phyloP scores from a whole-genome alignment of 2,888 invertebrate genomes.

The Limnephilus rhombicus region DNA sequence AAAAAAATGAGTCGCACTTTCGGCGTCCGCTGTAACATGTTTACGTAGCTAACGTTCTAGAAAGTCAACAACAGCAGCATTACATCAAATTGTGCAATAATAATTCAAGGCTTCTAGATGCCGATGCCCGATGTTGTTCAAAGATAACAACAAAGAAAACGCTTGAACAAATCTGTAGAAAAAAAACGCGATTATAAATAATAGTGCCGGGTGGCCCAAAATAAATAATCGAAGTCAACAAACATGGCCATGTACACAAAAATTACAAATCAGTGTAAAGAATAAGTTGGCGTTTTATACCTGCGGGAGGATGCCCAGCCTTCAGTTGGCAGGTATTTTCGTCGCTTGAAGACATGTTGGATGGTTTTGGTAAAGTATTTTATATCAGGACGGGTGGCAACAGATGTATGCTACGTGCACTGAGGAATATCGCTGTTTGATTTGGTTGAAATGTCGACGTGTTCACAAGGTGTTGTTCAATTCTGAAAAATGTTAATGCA shows the following conservation, averaged over 20 bases:
- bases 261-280: constrained; percentile 26
- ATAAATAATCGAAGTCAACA: constrained; percentile 45
- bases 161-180: not conserved
- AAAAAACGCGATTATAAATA: constrained; percentile 14
- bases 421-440: constrained; percentile 18
- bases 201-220: constrained; percentile 14
- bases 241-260: constrained; percentile 39
- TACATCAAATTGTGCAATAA: not conserved
- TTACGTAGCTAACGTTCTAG: not conserved
- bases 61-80: not conserved
- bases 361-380: constrained; percentile 33
- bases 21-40: not conserved
- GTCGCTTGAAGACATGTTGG: constrained; percentile 78
- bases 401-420: constrained; percentile 50
- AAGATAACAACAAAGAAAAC: not conserved
- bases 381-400: not conserved
- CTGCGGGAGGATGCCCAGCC: constrained; percentile 94
- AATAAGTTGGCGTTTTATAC: constrained; percentile 74
- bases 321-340: constrained; percentile 83
- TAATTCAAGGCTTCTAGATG: not conserved
- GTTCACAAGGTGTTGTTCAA: constrained; percentile 43
- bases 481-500: constrained; percentile 22
- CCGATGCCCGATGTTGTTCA: not conserved
- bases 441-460: constrained; percentile 50
- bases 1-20: not conserved